Base-by-base conservation (phyloP, 2,888 invertebrate species). In the Habroteleia sp. region DNA sequence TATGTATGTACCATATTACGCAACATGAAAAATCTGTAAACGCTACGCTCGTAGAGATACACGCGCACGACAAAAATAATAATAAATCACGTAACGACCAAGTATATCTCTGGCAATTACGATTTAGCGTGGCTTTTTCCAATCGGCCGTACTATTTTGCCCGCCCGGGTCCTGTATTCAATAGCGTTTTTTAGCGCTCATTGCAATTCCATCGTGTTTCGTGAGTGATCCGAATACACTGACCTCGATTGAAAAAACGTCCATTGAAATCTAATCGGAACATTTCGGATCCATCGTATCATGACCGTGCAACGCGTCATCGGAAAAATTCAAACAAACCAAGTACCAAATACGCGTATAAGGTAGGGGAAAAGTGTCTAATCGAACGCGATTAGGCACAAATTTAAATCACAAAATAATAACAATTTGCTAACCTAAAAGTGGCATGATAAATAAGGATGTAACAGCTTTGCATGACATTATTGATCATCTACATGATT, bases 241-340 rank as follows among this genome's bases (percentile, higher is more conserved):
- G 79, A 79, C 80, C 81, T 48, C 76, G 75, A 77, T 79, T 72
- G 71, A 76, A 78, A n/a, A 73, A 74, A 71, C 77, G 68, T 77
- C 73, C 77, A 82, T 81, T 81, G 81, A 82, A 80, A 80, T 79
- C 77, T 75, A 78, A 80, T 80, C 80, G 72, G 75, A 69, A 73
- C 65, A 75, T 75, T 78, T 79, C 66, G 54, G 42, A 31, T 31
- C 31, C 20, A 35, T 20, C 37, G 25, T 68, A 48, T 54, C 60
- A 35, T 29, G 1, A 39, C 52, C 27, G 63, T 54, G 17, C 25
- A n/a, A n/a, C n/a, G n/a, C n/a, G n/a, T n/a, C n/a, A n/a, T n/a
- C 14, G 25, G 20, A 7, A 2, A 10, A 1, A 31, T 8, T 20
- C 13, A 33, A n/a, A 3, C 33, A 29, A 25, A 17, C 39, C 10